A percentile compares a stretch with the other conserved stretches of the same genome.
Evolutionary conservation across 1,140 invertebrate genomes (phyloP).

Genomic region (Latrodectus geometricus): DNA sequence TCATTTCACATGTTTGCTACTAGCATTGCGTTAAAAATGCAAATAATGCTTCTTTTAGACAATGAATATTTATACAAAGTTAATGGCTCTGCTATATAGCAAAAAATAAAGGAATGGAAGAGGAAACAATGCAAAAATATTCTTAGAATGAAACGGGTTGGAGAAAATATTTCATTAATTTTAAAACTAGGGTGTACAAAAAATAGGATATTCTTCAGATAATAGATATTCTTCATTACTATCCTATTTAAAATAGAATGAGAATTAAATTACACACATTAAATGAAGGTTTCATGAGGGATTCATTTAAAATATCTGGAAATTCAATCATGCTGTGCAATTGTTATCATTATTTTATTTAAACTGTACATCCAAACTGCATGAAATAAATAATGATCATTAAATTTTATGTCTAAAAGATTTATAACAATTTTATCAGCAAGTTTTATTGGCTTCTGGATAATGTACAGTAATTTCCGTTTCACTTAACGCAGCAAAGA

Average conservation of each 20-base stretch:
- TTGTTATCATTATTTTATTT: neutral
- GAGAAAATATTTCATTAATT: slow-evolving; percentile 6
- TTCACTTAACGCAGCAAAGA: neutral
- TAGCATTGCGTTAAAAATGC: slow-evolving; percentile 22
- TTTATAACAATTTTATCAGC: neutral
- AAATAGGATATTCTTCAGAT: neutral
- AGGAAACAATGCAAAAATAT: slow-evolving; percentile 1
- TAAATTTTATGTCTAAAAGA: neutral
- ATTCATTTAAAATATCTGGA: neutral
- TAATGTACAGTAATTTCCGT: neutral
- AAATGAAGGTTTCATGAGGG: neutral
- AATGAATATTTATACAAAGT: slow-evolving; percentile 39
- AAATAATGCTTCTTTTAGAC: slow-evolving; percentile 41
- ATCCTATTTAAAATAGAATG: neutral
- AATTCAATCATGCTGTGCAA: neutral
- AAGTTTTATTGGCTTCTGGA: neutral
- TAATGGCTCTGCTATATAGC: neutral
- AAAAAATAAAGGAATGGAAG: neutral
- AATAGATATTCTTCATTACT: neutral
- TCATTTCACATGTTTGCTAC: too few species aligned
- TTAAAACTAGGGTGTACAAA: neutral
- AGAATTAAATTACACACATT: neutral
- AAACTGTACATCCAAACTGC: neutral
- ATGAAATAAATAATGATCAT: neutral
- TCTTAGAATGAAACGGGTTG: neutral